These are phyloP conservation scores for Drosophila willistoni DNA, from an alignment of 1,140 invertebrate genomes.

Conservation along the genomic window DNA sequence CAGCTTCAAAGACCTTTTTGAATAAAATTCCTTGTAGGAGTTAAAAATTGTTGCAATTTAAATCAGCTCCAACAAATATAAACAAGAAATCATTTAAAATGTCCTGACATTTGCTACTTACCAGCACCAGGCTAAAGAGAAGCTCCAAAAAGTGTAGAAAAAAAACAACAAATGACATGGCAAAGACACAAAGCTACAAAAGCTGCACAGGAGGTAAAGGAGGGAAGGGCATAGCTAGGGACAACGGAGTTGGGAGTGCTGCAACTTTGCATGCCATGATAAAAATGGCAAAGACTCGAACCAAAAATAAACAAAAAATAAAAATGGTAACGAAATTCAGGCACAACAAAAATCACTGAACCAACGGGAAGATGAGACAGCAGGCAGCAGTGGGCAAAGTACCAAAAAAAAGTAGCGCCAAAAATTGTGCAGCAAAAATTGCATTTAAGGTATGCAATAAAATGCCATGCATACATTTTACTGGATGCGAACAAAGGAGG, in stretches of 20 bases:
- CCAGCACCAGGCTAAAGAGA: background rate
- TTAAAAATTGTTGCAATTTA: too few species aligned
- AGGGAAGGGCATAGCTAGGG: constrained; percentile 19
- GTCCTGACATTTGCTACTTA: constrained; percentile 28
- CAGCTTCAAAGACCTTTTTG: too few species aligned
- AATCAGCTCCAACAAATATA: background rate
- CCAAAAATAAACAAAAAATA: constrained; percentile 22
- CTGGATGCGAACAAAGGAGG: constrained; percentile 46
- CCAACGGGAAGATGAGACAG: background rate
- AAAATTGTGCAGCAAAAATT: constrained; percentile 66
- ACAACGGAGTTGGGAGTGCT: constrained; percentile 27
- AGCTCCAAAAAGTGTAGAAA: constrained; percentile 21
- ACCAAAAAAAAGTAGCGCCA: constrained; percentile 30
- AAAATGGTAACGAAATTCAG: constrained; percentile 40
- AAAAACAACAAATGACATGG: constrained; percentile 31
- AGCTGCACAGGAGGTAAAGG: background rate
- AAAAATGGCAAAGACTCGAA: constrained; percentile 53
- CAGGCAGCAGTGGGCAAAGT: constrained; percentile 4
- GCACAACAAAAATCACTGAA: constrained; percentile 43
- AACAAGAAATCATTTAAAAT: constrained; percentile 64
- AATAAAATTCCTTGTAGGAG: background rate
- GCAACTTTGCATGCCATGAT: constrained; percentile 60
- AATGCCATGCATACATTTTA: constrained; percentile 69
- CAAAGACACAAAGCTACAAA: constrained; percentile 39
- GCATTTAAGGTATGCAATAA: constrained; percentile 75